Percentiles rank a stretch among this genome's conserved stretches.
These are phyloP conservation scores for Luperina testacea DNA, from an alignment of 2,888 invertebrate genomes.

Conservation along the genomic window DNA sequence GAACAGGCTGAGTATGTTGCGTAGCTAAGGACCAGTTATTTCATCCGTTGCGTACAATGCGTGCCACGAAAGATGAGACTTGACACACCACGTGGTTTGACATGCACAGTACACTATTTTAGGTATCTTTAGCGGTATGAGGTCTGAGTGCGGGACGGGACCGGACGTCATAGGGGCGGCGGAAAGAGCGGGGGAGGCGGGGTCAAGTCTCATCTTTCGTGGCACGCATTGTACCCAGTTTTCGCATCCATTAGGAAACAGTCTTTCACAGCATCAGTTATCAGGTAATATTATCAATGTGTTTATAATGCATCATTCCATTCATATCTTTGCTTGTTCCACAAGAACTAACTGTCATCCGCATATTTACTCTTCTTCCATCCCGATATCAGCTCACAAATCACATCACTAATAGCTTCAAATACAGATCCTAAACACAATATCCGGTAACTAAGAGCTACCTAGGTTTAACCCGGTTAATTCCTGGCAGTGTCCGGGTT, in stretches of 20 bases:
- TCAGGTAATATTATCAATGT: neutral
- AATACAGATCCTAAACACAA: conserved; percentile 45
- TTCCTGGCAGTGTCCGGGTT: conserved; percentile 24
- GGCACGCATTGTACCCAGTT: no score
- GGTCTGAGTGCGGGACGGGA: no score
- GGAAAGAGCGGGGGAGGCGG: no score
- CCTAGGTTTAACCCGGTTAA: conserved; percentile 49
- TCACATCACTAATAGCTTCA: conserved; percentile 11
- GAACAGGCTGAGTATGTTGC: neutral
- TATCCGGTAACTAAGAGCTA: conserved; percentile 47
- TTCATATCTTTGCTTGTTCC: neutral
- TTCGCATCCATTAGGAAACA: neutral
- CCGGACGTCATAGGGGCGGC: no score
- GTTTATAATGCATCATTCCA: neutral
- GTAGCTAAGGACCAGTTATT: neutral
- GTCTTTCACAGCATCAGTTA: neutral
- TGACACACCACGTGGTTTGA: no score
- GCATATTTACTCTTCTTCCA: neutral
- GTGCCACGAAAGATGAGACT: no score
- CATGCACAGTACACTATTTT: no score
- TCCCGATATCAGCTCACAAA: conserved; percentile 4
- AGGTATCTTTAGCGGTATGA: no score
- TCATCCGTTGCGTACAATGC: neutral
- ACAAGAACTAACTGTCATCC: neutral
- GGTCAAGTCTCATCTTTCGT: no score